Conservation (phyloP, 2,888 invertebrate species). For the Dermolepida albohirtum region DNA sequence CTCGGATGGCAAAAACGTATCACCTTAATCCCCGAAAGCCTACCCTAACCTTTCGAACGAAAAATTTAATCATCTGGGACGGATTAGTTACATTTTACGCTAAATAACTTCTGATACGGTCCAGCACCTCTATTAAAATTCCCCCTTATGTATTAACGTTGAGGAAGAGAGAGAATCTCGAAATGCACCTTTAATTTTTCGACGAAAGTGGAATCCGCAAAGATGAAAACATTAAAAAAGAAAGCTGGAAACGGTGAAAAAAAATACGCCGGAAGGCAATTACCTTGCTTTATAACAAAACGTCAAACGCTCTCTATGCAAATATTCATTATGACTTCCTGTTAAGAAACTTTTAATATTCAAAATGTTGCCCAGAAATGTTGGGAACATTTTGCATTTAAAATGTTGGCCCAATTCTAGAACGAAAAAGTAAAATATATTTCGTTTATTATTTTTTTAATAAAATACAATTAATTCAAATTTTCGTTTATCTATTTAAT, state of each 20-base stretch:
- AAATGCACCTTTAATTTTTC: conserved; percentile 39
- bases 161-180: conserved; percentile 19
- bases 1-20: conserved; percentile 48
- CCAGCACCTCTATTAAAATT: conserved; percentile 55
- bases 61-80: conserved; percentile 58
- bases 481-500: no score
- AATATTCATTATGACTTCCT: conserved; percentile 31
- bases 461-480: no score
- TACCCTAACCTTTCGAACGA: conserved; percentile 52
- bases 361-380: conserved; percentile 8
- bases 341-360: conserved; percentile 22
- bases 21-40: conserved; percentile 48
- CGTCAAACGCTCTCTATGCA: conserved; percentile 36
- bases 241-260: conserved; percentile 25
- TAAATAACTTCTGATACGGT: conserved; percentile 54
- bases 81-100: conserved; percentile 58
- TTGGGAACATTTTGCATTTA: conserved; percentile 6
- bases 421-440: no score
- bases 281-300: conserved; percentile 34
- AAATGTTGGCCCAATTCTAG: not conserved
- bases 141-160: conserved; percentile 41
- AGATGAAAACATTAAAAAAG: conserved; percentile 27
- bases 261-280: conserved; percentile 35
- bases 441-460: no score
- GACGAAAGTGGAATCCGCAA: conserved; percentile 31